Evolutionary conservation across 1,140 invertebrate species (phyloP), one percentile per base, ranked within the genome.

Genomic region (Dendroctonus ponderosae): DNA sequence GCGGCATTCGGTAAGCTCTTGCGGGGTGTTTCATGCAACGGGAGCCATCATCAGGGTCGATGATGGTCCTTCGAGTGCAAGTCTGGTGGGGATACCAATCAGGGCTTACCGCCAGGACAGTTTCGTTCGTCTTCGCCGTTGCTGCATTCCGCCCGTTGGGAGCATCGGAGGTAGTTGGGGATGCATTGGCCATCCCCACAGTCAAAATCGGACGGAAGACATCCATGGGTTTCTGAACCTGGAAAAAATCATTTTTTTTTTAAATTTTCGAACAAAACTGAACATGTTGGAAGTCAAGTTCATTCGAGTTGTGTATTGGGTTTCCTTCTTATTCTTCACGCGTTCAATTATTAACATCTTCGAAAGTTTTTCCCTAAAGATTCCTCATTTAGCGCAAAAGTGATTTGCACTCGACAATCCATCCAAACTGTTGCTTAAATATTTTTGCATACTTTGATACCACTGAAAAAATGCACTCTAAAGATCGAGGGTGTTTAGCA

Each of bases 151-250:
- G 59, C 3, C 0, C 71, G 44, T 15, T 79, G 75, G 50, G 84
- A 78, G 67, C 84, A 85, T 14, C 78, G 77, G 12, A 76, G 77
- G 53, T 80, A 75, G 68, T 79, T 70, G 44, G 80, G 75, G 43
- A 88, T 80, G 75, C 86, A 88, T 62, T 76, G 70, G 48, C 85
- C 84, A 66, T 68, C 15, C 26, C 75, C 72, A 67, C 84, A 86
- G 38, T 41, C 40, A 49, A 72, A 69, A 38, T 71, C 62, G 60
- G 57, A 37, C 26, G 48, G 38, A 5, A 53, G 12, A 56, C 71
- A 72, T 49, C 12, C 8, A 15, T 56, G 40, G 9, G 15, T 37
- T 26, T 4, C 67, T 67, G 65, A 54, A 68, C 67, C 6, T 66
- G 66, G 62, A 62, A 37, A 40, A 41, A 56, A 56, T n/a, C 8